Evolutionary conservation across 2,888 invertebrate species (phyloP).

Genomic region (Lasioglossum zephyrum): DNA sequence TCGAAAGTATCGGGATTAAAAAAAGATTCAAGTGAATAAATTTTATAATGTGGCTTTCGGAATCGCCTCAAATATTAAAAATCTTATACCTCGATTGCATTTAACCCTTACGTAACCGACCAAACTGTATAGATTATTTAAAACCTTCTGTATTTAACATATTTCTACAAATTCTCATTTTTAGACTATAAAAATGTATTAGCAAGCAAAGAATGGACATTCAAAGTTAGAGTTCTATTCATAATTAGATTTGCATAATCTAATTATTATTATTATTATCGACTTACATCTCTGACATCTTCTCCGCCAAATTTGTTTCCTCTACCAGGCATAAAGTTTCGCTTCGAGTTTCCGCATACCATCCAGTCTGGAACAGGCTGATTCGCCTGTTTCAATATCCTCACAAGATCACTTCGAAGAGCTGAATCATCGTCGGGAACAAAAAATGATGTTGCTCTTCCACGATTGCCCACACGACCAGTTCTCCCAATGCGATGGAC

Average conservation of each 20-base stretch:
- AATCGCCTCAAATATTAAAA: too few relatives aligned
- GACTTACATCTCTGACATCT: slow-evolving; percentile 89
- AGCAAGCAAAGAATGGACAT: too few relatives aligned
- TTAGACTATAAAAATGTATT: too few relatives aligned
- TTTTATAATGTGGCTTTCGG: too few relatives aligned
- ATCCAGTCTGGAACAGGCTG: slow-evolving; percentile 91
- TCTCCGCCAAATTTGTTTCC: slow-evolving; percentile 88
- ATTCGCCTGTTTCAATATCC: slow-evolving; percentile 91
- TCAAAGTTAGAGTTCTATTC: too few relatives aligned
- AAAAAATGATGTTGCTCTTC: slow-evolving; percentile 94
- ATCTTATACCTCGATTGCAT: too few relatives aligned
- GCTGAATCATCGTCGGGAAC: slow-evolving; percentile 86
- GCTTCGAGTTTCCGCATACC: slow-evolving; percentile 84
- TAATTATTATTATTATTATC: neutral
- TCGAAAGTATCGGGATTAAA: too few relatives aligned
- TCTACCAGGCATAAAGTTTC: slow-evolving; percentile 69
- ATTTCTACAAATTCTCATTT: too few relatives aligned
- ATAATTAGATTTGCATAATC: neutral
- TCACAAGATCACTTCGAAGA: slow-evolving; percentile 88
- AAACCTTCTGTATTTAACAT: too few relatives aligned
- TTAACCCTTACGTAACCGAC: too few relatives aligned
- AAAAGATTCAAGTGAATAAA: too few relatives aligned
- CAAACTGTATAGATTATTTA: too few relatives aligned
- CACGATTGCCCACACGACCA: slow-evolving; percentile 96
- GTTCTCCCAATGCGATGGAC: slow-evolving; percentile 98